Conservation (phyloP, 2,797 vertebrate species). For the Taeniopygia guttata region DNA sequence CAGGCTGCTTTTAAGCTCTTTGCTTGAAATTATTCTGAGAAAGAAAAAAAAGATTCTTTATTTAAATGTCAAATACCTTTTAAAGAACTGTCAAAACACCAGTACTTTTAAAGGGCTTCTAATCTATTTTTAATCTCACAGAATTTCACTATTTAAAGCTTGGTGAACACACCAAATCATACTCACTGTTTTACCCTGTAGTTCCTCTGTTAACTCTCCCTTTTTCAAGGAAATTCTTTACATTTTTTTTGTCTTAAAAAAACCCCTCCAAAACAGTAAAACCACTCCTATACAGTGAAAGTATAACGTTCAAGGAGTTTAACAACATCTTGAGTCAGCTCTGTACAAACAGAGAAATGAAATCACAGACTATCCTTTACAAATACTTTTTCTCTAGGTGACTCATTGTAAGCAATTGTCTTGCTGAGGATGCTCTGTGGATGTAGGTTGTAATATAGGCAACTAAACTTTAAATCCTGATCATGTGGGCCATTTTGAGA, state of each 20-base stretch:
- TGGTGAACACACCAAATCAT: not conserved
- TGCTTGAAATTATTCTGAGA: not conserved
- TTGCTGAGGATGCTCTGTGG: not conserved
- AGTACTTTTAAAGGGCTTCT: not conserved
- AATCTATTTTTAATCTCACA: not conserved
- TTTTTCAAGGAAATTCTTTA: not conserved
- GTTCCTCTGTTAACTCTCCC: not conserved
- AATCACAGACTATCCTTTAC: not conserved
- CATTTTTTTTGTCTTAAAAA: not conserved
- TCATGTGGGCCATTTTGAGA: not conserved
- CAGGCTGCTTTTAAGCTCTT: not conserved
- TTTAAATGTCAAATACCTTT: constrained; percentile 5
- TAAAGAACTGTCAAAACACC: not conserved
- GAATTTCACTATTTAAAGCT: not conserved
- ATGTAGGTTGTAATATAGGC: not conserved
- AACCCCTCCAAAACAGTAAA: not conserved
- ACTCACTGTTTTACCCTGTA: not conserved
- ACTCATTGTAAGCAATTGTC: not conserved
- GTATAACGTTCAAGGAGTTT: not conserved
- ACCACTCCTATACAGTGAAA: not conserved
- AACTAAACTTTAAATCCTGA: constrained; percentile 9
- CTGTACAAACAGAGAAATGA: not conserved
- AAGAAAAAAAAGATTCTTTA: not conserved
- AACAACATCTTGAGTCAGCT: not conserved
- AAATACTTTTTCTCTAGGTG: not conserved